phyloP scores from a whole-genome alignment of 2,888 invertebrate genomes.

The Mimumesa dahlbomi region DNA sequence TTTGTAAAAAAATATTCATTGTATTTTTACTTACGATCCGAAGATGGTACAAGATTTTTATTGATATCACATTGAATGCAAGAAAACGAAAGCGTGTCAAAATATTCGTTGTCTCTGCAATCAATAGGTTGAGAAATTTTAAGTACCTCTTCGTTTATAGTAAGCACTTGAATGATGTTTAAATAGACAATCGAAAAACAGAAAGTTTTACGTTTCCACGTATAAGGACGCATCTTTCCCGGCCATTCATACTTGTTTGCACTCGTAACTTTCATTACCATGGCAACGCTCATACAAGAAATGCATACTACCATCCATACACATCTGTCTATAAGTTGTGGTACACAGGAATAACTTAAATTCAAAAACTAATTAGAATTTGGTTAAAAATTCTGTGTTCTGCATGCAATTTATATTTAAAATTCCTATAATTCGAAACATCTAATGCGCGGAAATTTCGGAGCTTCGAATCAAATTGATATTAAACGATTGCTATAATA shows the following conservation, averaged over 20 bases:
- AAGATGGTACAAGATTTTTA: conserved; percentile 76
- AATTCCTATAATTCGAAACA: too few relatives aligned
- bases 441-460: too few relatives aligned
- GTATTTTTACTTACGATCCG: conserved; percentile 74
- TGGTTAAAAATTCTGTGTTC: too few relatives aligned
- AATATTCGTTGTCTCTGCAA: conserved; percentile 81
- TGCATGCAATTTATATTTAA: too few relatives aligned
- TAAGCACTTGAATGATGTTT: conserved; percentile 8
- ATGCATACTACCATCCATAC: too few relatives aligned
- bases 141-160: conserved; percentile 46
- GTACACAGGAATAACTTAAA: too few relatives aligned
- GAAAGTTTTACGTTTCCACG: not conserved
- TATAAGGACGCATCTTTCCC: conserved; percentile 10
- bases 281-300: conserved; percentile 21
- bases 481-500: too few relatives aligned
- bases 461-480: too few relatives aligned
- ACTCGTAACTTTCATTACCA: conserved; percentile 8
- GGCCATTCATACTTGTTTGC: conserved; percentile 10
- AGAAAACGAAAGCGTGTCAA: conserved; percentile 80
- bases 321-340: too few relatives aligned
- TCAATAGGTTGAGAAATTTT: conserved; percentile 68
- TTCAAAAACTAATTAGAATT: too few relatives aligned
- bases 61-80: conserved; percentile 80
- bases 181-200: conserved; percentile 22
- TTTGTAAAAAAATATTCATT: not conserved